phyloP scores from a whole-genome alignment of 2,113 vertebrate genomes.

The Thermophis baileyi region DNA sequence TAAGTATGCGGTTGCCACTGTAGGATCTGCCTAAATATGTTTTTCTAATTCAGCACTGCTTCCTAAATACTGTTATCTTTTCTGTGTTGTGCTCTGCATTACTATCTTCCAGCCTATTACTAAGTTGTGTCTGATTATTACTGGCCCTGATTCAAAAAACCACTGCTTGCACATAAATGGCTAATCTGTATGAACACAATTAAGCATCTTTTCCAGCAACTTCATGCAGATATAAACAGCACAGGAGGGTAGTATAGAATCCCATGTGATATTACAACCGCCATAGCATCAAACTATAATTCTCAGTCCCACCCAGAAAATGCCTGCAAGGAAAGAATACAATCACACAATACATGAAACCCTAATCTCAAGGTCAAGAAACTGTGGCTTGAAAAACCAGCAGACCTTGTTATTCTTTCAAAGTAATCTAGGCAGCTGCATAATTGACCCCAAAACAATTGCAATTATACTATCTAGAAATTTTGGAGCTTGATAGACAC shows the following conservation, averaged over 20 bases:
- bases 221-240: background rate
- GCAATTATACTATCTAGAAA: background rate
- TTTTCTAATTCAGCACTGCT: background rate
- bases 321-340: background rate
- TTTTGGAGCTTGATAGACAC: background rate
- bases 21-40: background rate
- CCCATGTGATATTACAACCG: background rate
- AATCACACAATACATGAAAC: background rate
- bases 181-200: background rate
- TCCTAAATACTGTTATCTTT: background rate
- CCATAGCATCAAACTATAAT: background rate
- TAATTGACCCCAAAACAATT: background rate
- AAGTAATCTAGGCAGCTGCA: background rate
- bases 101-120: background rate
- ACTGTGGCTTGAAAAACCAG: background rate
- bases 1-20: background rate
- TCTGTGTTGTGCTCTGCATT: background rate
- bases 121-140: background rate
- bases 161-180: background rate
- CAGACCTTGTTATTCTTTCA: background rate
- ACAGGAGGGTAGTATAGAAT: background rate
- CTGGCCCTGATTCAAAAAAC: background rate
- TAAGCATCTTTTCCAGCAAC: background rate
- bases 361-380: background rate
- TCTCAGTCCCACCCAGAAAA: background rate